A percentile compares a stretch with the other conserved stretches of the same genome.
These are phyloP conservation scores for Bombus pascuorum DNA, from an alignment of 1,140 invertebrate genomes.

Conservation along the genomic window DNA sequence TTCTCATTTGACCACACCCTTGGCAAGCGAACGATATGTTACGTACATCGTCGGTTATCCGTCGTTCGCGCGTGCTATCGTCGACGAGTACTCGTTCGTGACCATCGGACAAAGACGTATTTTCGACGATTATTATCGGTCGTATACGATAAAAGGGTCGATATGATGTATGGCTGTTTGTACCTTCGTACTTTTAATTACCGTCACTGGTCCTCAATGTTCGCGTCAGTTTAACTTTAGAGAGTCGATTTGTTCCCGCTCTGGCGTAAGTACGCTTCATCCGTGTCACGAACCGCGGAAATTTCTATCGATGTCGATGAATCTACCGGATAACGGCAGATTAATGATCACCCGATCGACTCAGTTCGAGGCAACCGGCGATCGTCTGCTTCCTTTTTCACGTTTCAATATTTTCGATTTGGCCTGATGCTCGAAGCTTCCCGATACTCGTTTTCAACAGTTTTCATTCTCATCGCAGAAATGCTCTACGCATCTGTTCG, in stretches of 20 bases:
- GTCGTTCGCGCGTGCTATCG: not conserved
- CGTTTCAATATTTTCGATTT: constrained; percentile 28
- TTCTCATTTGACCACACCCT: constrained; percentile 37
- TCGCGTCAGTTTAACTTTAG: constrained; percentile 56
- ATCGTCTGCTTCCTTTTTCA: not conserved
- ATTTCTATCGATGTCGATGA: constrained; percentile 68
- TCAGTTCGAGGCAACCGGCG: not conserved
- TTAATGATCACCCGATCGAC: constrained; percentile 62
- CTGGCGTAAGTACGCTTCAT: not conserved
- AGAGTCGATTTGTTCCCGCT: constrained; percentile 32
- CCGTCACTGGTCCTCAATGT: not conserved
- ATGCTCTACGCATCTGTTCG: not conserved
- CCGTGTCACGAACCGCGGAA: constrained; percentile 47
- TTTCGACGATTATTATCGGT: constrained; percentile 32
- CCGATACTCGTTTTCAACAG: not conserved
- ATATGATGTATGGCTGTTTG: constrained; percentile 34
- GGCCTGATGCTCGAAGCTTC: not conserved
- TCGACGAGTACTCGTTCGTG: not conserved
- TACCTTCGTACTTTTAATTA: constrained; percentile 57
- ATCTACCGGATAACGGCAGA: constrained; percentile 68
- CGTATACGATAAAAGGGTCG: constrained; percentile 14
- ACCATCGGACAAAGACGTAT: not conserved
- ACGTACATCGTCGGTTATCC: constrained; percentile 16
- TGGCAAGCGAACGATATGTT: constrained; percentile 43
- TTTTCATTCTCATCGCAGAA: not conserved